Evolutionary conservation across 2,797 vertebrate genomes (phyloP).

Genomic region (Cossypha dichroa): DNA sequence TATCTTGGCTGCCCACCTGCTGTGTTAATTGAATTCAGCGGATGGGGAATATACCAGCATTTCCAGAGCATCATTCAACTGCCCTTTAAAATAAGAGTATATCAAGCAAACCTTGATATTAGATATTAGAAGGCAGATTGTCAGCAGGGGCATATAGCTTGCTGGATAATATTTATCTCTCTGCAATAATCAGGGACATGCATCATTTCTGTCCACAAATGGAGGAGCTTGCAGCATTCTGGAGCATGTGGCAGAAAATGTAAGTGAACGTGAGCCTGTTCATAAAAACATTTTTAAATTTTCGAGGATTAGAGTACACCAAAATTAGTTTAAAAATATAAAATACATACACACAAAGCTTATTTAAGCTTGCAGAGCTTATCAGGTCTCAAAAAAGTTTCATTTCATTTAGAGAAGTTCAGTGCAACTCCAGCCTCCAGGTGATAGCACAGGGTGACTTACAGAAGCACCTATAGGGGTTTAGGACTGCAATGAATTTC

Average conservation of each 20-base stretch:
- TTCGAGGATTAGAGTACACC: background rate
- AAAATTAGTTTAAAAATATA: background rate
- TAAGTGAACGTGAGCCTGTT: background rate
- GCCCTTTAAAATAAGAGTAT: background rate
- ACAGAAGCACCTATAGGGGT: background rate
- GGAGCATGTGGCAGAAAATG: background rate
- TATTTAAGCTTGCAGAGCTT: background rate
- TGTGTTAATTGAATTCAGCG: background rate
- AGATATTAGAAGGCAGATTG: background rate
- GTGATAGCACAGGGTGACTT: background rate
- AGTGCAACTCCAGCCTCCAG: background rate
- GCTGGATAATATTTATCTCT: background rate
- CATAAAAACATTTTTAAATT: background rate
- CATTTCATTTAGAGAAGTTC: background rate
- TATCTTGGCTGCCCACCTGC: background rate
- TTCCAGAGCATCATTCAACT: conserved; percentile 6
- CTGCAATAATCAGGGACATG: background rate
- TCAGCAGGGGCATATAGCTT: background rate
- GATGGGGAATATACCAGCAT: background rate
- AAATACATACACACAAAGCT: background rate
- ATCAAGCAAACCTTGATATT: background rate
- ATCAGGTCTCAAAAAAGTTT: background rate
- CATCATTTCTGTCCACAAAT: background rate
- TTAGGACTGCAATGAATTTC: background rate
- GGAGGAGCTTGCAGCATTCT: background rate